A percentile compares a stretch with the other conserved stretches of the same genome.
Evolutionary conservation across 2,888 invertebrate species (phyloP).

Genomic region (Scrobipalpa atriplicella): DNA sequence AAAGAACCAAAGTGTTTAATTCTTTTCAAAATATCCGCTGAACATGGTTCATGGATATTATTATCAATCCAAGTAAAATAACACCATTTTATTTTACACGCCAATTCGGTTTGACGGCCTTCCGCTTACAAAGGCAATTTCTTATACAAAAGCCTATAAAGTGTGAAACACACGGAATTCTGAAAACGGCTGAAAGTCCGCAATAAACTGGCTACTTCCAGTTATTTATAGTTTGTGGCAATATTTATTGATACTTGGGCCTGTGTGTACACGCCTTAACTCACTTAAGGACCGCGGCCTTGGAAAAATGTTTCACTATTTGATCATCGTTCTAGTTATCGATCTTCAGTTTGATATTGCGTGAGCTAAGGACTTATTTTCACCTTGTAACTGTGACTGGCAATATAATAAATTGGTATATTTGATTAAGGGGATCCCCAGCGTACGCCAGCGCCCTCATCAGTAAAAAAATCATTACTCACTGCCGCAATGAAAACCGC

Average conservation of each 20-base stretch:
- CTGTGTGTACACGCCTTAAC: constrained; percentile 25
- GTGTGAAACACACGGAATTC: constrained; percentile 2
- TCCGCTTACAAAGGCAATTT: background rate
- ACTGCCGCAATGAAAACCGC: no score
- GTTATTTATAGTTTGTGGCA: constrained; percentile 17
- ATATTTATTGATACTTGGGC: constrained; percentile 19
- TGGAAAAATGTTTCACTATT: constrained; percentile 28
- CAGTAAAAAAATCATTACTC: no score
- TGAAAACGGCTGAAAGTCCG: constrained; percentile 3
- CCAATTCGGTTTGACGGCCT: constrained; percentile 7
- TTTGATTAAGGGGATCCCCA: no score
- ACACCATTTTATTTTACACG: constrained; percentile 7
- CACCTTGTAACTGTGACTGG: constrained; percentile 12
- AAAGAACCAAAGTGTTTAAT: no score
- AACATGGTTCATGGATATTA: background rate
- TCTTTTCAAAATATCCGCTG: background rate
- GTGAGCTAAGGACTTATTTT: constrained; percentile 13
- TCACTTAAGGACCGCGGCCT: constrained; percentile 25
- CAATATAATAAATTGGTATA: constrained; percentile 7
- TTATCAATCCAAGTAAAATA: background rate
- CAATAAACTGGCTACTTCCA: constrained; percentile 15
- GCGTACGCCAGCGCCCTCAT: no score
- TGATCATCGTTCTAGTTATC: constrained; percentile 28
- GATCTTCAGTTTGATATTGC: constrained; percentile 27
- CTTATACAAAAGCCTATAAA: background rate